Base-by-base conservation (phyloP, 2,113 vertebrate genomes). In the Xyliphius kryptos region DNA sequence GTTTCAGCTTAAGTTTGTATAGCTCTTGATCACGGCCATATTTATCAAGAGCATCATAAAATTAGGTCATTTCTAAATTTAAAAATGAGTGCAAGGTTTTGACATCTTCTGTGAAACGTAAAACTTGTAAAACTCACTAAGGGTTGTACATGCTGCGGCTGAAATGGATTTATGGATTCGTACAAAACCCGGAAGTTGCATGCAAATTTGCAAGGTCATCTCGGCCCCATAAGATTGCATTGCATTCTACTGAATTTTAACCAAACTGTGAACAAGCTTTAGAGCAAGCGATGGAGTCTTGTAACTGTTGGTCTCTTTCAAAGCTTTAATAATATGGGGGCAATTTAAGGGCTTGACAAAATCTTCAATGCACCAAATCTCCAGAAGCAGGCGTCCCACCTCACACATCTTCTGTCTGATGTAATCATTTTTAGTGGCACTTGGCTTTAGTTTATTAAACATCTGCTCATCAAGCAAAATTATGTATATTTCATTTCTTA, bases 221-320 rank as follows among this genome's bases (percentile, higher is more conserved):
- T 32, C 6, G 58, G 53, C 67, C 56, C 67, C 19, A 52, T 61
- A 32, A 74, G 20, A 72, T 72, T 3, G 64, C 67, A 61, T 54
- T 71, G 48, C 55, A 69, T 56, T 71, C 67, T 37, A 76, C 74
- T 69, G 67, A 60, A 74, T 63, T 57, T 74, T 79, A 32, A 52
- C 47, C 48, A 79, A 72, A 69, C 67, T 72, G 9, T 74, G 64
- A 40, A 67, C 70, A 17, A 75, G 56, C 63, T 74, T 71, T 16
- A 76, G 52, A 59, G 69, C 69, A 63, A 61, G 56, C 9, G 72
- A 74, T 62, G 58, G 58, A 26, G 15, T 61, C 57, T 68, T 66
- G 32, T 74, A 66, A 1, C 56, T 62, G 32, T 74, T 74, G 51
- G 46, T 74, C 53, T 74, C 53, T 71, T 67, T 64, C 10, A 67